These are phyloP conservation scores for Agrochola macilenta DNA, from an alignment of 2,888 invertebrate species.

Conservation along the genomic window DNA sequence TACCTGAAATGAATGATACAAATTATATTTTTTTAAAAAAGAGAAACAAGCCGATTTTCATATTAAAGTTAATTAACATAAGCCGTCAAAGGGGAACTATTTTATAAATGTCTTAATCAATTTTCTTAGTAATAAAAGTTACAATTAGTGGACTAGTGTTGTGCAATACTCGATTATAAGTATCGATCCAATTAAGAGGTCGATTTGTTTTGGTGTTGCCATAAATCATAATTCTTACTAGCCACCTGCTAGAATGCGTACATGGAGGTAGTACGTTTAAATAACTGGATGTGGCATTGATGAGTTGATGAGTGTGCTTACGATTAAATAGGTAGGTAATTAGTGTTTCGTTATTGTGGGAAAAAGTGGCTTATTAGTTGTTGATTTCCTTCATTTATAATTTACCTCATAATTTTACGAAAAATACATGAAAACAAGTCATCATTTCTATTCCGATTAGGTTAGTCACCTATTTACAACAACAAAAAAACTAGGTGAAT, in stretches of 20 bases:
- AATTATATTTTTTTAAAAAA: no score
- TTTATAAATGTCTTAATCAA: constrained; percentile 69
- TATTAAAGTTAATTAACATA: constrained; percentile 63
- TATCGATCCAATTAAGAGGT: constrained; percentile 81
- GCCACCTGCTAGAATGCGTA: constrained; percentile 76
- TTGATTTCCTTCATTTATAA: not conserved
- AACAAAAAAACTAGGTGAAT: not conserved
- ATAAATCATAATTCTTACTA: constrained; percentile 82
- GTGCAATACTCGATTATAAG: constrained; percentile 75
- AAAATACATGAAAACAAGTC: not conserved
- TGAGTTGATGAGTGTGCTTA: constrained; percentile 7
- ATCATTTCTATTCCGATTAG: not conserved
- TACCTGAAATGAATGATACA: no score
- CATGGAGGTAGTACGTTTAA: constrained; percentile 34
- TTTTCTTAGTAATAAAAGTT: constrained; percentile 69
- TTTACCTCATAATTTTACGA: not conserved
- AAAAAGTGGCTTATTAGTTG: not conserved
- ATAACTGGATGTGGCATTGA: constrained; percentile 71
- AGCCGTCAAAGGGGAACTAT: constrained; percentile 62
- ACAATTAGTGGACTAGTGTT: constrained; percentile 67
- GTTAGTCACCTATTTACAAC: not conserved
- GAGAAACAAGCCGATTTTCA: constrained; percentile 64
- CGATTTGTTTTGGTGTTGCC: constrained; percentile 84
- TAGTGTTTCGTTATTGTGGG: not conserved
- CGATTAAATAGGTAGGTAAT: not conserved